Conservation (phyloP, 2,797 vertebrate species). For the Urosaurus nigricauda region DNA sequence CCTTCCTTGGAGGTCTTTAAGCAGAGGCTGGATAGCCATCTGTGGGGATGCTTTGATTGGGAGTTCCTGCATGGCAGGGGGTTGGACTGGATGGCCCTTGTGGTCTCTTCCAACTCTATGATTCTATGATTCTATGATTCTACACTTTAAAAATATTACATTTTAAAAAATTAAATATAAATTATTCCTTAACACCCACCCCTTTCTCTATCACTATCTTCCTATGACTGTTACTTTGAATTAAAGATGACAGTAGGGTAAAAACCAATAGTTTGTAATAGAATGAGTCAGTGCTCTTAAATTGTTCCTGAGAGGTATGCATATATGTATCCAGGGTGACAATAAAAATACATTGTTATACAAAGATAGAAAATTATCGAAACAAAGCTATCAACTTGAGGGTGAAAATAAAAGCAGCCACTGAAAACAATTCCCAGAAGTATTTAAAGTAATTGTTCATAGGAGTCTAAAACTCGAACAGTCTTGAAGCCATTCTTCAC, state of each 20-base stretch:
- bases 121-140: too few species aligned
- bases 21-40: too few species aligned
- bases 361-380: neutral
- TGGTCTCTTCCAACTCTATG: too few species aligned
- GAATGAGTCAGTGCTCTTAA: neutral
- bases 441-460: neutral
- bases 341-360: conserved; percentile 17
- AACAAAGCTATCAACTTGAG: neutral
- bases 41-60: too few species aligned
- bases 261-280: neutral
- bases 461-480: neutral
- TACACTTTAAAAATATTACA: too few species aligned
- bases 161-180: neutral
- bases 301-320: neutral
- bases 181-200: neutral
- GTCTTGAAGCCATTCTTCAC: too few species aligned
- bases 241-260: neutral
- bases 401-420: conserved; percentile 1
- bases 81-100: too few species aligned
- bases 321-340: conserved; percentile 1
- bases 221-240: neutral
- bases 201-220: neutral
- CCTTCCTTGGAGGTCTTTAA: too few species aligned
- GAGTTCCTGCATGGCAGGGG: too few species aligned
- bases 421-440: neutral